Evolutionary conservation across 2,888 invertebrate species (phyloP).

Genomic region (Zelleria hepariella): DNA sequence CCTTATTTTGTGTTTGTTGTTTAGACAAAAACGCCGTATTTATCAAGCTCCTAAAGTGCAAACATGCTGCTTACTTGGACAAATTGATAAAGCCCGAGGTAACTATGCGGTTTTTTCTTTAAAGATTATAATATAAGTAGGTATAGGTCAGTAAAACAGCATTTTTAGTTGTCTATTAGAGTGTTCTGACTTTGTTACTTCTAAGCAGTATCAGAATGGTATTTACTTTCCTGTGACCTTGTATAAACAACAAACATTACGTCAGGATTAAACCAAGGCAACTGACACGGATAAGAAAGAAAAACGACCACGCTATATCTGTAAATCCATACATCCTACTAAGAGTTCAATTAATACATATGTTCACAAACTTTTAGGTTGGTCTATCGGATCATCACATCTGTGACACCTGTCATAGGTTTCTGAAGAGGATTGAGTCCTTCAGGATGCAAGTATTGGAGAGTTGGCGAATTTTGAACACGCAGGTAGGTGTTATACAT

Average conservation of each 20-base stretch:
- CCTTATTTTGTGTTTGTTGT: slow-evolving; percentile 25
- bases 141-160: background rate
- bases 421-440: slow-evolving; percentile 31
- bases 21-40: slow-evolving; percentile 17
- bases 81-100: slow-evolving; percentile 19
- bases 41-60: slow-evolving; percentile 18
- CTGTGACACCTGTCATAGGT: slow-evolving; percentile 36
- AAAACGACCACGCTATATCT: no score
- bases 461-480: slow-evolving; percentile 21
- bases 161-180: background rate
- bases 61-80: slow-evolving; percentile 20
- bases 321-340: no score
- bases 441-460: slow-evolving; percentile 35
- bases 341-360: background rate
- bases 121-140: background rate
- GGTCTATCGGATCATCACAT: slow-evolving; percentile 19
- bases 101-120: background rate
- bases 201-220: no score
- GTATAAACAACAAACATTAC: no score
- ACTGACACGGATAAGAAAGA: no score
- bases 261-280: no score
- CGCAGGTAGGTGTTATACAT: no score
- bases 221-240: no score
- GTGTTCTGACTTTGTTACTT: no score
- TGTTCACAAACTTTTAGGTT: slow-evolving; percentile 20